A percentile compares a stretch with the other conserved stretches of the same genome.
Evolutionary conservation across 2,888 invertebrate genomes (phyloP).

Genomic region (Drosophila falleni): DNA sequence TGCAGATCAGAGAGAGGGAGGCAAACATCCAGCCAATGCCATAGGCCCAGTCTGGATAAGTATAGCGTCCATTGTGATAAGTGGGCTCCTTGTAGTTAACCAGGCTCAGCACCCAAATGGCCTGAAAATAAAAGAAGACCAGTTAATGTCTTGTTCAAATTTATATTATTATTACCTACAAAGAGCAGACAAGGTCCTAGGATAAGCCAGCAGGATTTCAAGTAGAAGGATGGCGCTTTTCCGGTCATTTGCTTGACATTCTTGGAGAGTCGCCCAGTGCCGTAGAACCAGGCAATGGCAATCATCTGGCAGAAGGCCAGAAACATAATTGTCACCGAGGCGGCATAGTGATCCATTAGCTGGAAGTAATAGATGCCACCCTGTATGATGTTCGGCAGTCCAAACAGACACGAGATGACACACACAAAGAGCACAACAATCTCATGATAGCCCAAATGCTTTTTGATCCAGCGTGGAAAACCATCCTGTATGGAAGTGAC

Average conservation of each 20-base stretch:
- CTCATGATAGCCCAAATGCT: constrained; percentile 93
- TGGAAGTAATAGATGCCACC: constrained; percentile 97
- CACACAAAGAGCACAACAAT: constrained; percentile 93
- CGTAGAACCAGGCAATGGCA: constrained; percentile 96
- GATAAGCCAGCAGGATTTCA: constrained; percentile 94
- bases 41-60: constrained; percentile 93
- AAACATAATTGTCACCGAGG: constrained; percentile 95
- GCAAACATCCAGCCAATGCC: constrained; percentile 95
- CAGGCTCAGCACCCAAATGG: constrained; percentile 94
- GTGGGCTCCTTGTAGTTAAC: constrained; percentile 95
- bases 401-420: constrained; percentile 92
- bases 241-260: constrained; percentile 97
- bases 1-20: constrained; percentile 92
- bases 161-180: constrained; percentile 85
- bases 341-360: constrained; percentile 97
- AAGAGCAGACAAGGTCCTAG: constrained; percentile 92
- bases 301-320: constrained; percentile 97
- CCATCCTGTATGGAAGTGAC: constrained; percentile 97
- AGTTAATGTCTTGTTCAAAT: neutral
- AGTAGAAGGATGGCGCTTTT: constrained; percentile 91
- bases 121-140: constrained; percentile 85
- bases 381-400: constrained; percentile 95
- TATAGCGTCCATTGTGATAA: constrained; percentile 92
- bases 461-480: constrained; percentile 94
- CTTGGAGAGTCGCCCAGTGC: constrained; percentile 91